Conservation (phyloP, 2,888 invertebrate species). For the Drosophila ezoana region DNA sequence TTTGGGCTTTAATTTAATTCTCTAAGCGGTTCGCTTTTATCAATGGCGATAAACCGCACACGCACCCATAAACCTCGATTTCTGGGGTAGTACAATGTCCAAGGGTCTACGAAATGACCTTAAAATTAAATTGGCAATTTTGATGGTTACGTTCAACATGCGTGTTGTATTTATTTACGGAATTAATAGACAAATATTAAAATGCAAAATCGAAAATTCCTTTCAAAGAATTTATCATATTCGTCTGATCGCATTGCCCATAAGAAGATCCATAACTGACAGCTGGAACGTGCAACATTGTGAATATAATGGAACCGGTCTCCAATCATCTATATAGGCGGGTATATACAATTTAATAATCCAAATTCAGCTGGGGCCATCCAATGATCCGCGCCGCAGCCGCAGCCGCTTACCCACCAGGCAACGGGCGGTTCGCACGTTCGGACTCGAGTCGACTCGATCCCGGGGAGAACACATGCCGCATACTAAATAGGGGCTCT, state of each 20-base stretch:
- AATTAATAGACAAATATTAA: slow-evolving; percentile 3
- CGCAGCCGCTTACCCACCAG: slow-evolving; percentile 3
- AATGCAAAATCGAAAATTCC: not conserved
- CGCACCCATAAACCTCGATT: slow-evolving; percentile 79
- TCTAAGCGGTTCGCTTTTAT: slow-evolving; percentile 67
- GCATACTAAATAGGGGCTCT: slow-evolving; percentile 73
- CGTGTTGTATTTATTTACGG: slow-evolving; percentile 41
- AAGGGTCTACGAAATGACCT: slow-evolving; percentile 60
- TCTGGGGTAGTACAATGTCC: slow-evolving; percentile 23
- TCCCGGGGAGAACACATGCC: slow-evolving; percentile 45
- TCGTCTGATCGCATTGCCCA: slow-evolving; percentile 32
- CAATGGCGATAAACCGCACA: slow-evolving; percentile 65
- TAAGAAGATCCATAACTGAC: slow-evolving; percentile 36
- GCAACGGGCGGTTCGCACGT: slow-evolving; percentile 51
- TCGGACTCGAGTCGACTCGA: slow-evolving; percentile 36
- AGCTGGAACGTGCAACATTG: slow-evolving; percentile 28
- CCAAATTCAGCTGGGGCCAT: slow-evolving; percentile 40
- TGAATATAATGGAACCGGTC: slow-evolving; percentile 15
- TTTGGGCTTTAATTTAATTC: slow-evolving; percentile 51
- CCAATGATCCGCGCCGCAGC: slow-evolving; percentile 16
- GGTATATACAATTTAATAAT: slow-evolving; percentile 37
- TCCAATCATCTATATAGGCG: slow-evolving; percentile 12
- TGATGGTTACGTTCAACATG: slow-evolving; percentile 66
- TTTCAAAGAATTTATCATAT: slow-evolving; percentile 4
- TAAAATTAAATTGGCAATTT: slow-evolving; percentile 68